Evolutionary conservation across 2,113 vertebrate genomes (phyloP).

Genomic region (Microcebus murinus): DNA sequence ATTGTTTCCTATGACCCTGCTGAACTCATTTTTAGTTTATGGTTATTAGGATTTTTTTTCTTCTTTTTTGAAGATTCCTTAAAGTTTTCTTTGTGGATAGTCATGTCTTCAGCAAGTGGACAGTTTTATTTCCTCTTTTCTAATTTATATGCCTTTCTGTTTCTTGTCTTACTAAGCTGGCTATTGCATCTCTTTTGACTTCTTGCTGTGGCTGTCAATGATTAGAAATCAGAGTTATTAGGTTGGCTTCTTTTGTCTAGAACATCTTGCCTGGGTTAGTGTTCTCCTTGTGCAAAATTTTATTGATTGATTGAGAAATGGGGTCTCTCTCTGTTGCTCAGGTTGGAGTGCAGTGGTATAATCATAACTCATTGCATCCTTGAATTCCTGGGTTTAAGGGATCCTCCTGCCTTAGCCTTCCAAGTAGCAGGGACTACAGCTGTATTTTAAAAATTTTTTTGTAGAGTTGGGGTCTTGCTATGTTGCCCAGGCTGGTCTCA

Average conservation of each 20-base stretch:
- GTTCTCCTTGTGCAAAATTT: background rate
- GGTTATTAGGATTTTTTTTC: background rate
- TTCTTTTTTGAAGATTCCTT: background rate
- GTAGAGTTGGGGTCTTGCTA: too few species aligned
- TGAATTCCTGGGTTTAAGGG: too few species aligned
- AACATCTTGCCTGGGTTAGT: background rate
- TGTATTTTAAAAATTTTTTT: too few species aligned
- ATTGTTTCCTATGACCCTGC: background rate
- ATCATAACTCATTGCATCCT: too few species aligned
- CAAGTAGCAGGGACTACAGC: too few species aligned
- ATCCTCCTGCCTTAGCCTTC: too few species aligned
- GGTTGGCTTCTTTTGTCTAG: background rate
- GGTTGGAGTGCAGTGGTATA: too few species aligned
- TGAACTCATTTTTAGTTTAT: background rate
- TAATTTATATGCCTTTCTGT: background rate
- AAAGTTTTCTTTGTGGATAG: background rate
- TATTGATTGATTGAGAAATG: too few species aligned
- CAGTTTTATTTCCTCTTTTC: background rate
- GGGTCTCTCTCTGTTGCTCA: too few species aligned
- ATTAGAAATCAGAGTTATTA: slow-evolving; percentile 4
- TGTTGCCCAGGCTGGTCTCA: too few species aligned
- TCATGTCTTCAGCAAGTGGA: background rate
- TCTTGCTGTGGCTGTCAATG: background rate
- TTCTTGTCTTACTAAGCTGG: background rate
- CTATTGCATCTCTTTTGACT: background rate